These are phyloP conservation scores for Cyprinodon tularosa DNA, from an alignment of 2,113 vertebrate genomes.

Conservation along the genomic window DNA sequence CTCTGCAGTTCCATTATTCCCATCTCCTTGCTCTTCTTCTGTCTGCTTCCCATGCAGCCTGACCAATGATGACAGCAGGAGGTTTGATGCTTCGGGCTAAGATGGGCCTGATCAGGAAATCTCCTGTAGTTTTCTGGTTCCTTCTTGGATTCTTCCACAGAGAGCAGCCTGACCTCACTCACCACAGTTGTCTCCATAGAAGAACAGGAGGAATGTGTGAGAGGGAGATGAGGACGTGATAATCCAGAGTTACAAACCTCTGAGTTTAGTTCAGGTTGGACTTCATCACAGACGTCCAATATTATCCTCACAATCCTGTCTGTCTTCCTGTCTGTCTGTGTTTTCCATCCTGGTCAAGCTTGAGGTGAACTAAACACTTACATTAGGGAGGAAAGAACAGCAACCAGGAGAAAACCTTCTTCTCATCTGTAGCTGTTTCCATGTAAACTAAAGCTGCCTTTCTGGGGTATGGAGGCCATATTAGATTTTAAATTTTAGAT, in stretches of 20 bases:
- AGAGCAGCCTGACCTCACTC: conserved; percentile 40
- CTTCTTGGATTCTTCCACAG: conserved; percentile 54
- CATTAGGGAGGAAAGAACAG: conserved; percentile 31
- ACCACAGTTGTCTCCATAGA: conserved; percentile 16
- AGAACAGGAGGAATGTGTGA: conserved; percentile 30
- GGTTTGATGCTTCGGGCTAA: conserved; percentile 45
- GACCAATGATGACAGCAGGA: conserved; percentile 35
- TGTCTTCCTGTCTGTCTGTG: not conserved
- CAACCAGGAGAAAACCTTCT: conserved; percentile 71
- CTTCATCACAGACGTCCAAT: conserved; percentile 44
- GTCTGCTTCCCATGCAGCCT: conserved; percentile 51
- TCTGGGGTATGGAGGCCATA: conserved; percentile 70
- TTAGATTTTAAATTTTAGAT: conserved; percentile 68
- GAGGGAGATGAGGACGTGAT: conserved; percentile 63
- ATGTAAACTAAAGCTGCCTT: conserved; percentile 67
- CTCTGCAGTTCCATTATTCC: conserved; percentile 43
- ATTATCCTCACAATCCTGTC: conserved; percentile 47
- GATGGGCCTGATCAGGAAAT: conserved; percentile 65
- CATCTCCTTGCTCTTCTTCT: conserved; percentile 40
- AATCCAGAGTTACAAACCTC: conserved; percentile 58
- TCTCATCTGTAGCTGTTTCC: conserved; percentile 73
- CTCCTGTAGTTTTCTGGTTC: conserved; percentile 68
- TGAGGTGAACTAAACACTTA: conserved; percentile 36
- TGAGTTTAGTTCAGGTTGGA: conserved; percentile 47
- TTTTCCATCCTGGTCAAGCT: conserved; percentile 40